These are phyloP conservation scores for Saccostrea glomerata DNA, from an alignment of 1,140 invertebrate species.

Conservation along the genomic window DNA sequence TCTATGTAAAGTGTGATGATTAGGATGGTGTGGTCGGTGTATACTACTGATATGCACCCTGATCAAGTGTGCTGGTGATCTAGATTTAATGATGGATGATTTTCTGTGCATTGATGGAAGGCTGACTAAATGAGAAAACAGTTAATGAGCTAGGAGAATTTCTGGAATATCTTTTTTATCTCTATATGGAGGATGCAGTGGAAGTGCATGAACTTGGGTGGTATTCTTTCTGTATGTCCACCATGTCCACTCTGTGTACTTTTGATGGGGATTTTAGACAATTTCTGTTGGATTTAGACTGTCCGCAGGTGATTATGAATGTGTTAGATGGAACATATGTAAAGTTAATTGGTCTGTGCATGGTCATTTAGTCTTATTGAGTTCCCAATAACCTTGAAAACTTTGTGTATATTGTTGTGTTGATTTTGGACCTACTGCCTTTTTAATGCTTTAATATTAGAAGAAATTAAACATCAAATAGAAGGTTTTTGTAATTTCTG, in stretches of 20 bases:
- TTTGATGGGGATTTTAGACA: conserved; percentile 50
- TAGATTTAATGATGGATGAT: conserved; percentile 13
- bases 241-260: conserved; percentile 13
- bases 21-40: background rate
- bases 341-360: too few species aligned
- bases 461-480: too few species aligned
- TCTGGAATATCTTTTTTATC: conserved; percentile 1
- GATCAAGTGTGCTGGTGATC: background rate
- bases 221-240: background rate
- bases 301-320: conserved; percentile 47
- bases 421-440: too few species aligned
- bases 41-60: background rate
- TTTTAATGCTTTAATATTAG: too few species aligned
- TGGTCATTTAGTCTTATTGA: background rate
- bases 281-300: conserved; percentile 51
- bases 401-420: background rate
- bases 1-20: background rate
- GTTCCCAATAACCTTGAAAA: background rate
- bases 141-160: background rate
- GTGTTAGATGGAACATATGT: background rate
- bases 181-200: background rate
- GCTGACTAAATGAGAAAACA: background rate
- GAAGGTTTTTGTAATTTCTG: too few species aligned
- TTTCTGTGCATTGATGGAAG: conserved; percentile 33
- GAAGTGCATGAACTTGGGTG: conserved; percentile 1